Evolutionary conservation across 2,113 vertebrate genomes (phyloP).

Genomic region (Motacilla tschutschensis): DNA sequence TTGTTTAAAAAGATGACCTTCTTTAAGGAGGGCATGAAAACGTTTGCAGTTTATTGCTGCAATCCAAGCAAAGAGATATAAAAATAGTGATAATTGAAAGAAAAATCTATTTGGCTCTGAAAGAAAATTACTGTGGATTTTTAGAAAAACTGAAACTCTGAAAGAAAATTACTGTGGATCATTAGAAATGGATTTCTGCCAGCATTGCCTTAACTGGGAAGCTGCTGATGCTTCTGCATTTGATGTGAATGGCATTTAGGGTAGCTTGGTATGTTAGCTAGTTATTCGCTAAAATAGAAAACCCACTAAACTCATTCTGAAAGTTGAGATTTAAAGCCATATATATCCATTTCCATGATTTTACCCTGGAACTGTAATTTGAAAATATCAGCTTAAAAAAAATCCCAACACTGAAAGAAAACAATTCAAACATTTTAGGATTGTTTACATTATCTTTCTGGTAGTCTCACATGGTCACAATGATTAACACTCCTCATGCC

Average conservation of each 20-base stretch:
- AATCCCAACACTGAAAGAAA: neutral
- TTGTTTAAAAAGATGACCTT: neutral
- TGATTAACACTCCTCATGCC: neutral
- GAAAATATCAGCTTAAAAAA: neutral
- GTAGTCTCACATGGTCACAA: neutral
- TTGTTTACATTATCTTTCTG: neutral
- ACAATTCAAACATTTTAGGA: rapidly evolving
- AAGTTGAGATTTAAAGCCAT: neutral
- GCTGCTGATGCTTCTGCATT: neutral
- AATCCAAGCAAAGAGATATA: neutral
- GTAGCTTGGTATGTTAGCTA: neutral
- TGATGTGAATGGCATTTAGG: neutral
- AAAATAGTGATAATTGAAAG: neutral
- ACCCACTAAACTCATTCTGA: neutral
- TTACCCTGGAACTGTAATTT: neutral
- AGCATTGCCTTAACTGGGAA: neutral
- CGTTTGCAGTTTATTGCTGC: neutral
- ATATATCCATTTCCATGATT: neutral
- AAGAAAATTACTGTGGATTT: neutral
- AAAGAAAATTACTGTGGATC: neutral
- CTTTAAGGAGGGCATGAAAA: neutral
- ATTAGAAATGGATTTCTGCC: neutral
- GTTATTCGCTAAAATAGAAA: neutral
- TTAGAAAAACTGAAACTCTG: neutral
- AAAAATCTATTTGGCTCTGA: neutral